Base-by-base conservation (phyloP, 35 echinoderm and acorn worm species). In the Acanthaster planci region DNA sequence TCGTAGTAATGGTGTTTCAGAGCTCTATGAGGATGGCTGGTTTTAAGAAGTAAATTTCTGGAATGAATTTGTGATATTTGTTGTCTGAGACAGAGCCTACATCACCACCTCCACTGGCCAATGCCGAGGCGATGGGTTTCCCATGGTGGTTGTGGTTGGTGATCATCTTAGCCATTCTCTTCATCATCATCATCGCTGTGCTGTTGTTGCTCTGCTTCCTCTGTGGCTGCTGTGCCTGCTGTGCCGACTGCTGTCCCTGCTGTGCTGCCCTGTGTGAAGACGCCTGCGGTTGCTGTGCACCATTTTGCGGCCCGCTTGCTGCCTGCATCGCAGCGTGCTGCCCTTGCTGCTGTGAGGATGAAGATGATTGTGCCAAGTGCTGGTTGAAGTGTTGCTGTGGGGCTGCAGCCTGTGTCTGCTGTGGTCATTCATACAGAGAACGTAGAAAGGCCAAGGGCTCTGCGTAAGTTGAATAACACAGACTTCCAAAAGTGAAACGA, bases 61-160 rank as follows among this genome's bases (percentile, higher is more conserved):
- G 42, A 12, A 47, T 47, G 42, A 47, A 47, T 47, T 6, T 6
- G 42, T 6, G 4, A 6, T 6, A 12, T 4, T 6, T 47, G 42
- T 47, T 47, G 42, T 47, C 42, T 52, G 18, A 17, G 8, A 83
- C 54, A 83, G 81, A 37, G 2, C 53, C 81, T 7, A 37, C 81
- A 14, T 30, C 64, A 35, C 23, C 23, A 57, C 51, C 81, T 58
- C 52, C 54, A 6, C 12, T 51, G 9, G 37, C 42, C 34, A 37
- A 30, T 4, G 47, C 80, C 31, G 87, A 40, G 19, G 60, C 81
- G 32, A 67, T 82, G 26, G 87, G 39, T 37, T 83, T 84, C 60
- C 87, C 87, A 17, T 89, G 87, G 87, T 89, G 87, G 87, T 19
- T 89, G 31, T 89, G 87, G 87, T 40, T 89, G 39, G 79, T 79